phyloP scores from a whole-genome alignment of 2,797 vertebrate genomes.

The Siniperca scherzeri region DNA sequence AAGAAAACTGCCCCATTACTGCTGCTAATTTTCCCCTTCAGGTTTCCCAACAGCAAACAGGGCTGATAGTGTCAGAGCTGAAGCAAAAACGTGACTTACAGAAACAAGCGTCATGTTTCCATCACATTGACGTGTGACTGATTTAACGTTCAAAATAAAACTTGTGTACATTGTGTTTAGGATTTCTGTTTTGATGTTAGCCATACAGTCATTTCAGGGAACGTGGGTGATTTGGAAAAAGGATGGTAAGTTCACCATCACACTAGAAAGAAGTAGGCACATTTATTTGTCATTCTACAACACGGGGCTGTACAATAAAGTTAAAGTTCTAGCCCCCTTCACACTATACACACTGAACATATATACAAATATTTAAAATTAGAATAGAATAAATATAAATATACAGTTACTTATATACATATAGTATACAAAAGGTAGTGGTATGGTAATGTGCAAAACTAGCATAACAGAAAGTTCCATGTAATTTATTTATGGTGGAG shows the following conservation, averaged over 20 bases:
- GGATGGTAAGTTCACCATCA: constrained; percentile 25
- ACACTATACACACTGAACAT: no score
- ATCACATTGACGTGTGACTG: constrained; percentile 6
- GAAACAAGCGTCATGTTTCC: constrained; percentile 51
- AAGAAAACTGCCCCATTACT: constrained; percentile 73
- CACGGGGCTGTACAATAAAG: no score
- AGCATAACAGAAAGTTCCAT: no score
- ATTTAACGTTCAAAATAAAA: constrained; percentile 24
- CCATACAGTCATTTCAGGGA: constrained; percentile 31
- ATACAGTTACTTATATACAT: no score
- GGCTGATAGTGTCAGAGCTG: constrained; percentile 22
- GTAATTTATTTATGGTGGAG: no score
- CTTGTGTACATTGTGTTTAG: background rate
- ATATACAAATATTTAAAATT: no score
- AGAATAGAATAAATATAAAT: no score
- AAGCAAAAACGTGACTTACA: constrained; percentile 57
- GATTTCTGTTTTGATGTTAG: constrained; percentile 34
- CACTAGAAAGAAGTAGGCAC: background rate
- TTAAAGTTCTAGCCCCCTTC: no score
- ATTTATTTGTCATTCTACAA: no score
- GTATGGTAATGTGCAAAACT: no score
- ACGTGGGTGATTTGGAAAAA: constrained; percentile 36
- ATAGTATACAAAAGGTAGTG: no score
- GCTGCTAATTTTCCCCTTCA: constrained; percentile 58
- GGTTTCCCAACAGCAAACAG: constrained; percentile 69